These are phyloP conservation scores for Schizaphis graminum DNA, from an alignment of 2,888 invertebrate genomes.

Conservation along the genomic window DNA sequence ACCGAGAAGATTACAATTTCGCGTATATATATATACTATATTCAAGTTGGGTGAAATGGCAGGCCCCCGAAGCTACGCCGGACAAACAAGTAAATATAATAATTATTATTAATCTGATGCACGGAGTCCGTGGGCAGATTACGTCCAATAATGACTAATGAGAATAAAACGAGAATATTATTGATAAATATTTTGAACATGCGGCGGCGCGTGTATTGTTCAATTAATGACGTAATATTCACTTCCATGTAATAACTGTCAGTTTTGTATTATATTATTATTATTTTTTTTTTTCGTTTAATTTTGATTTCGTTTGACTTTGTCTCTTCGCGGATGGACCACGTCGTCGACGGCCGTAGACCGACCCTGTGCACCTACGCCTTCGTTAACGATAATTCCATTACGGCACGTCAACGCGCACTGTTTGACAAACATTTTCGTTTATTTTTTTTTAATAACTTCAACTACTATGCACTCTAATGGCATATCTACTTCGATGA, in stretches of 20 bases:
- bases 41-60: not conserved
- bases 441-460: conserved; percentile 9
- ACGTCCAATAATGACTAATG: not conserved
- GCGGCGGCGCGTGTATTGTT: not conserved
- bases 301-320: not conserved
- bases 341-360: not conserved
- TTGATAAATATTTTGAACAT: not conserved
- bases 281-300: not conserved
- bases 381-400: conserved; percentile 1
- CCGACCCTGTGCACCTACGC: not conserved
- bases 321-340: not conserved
- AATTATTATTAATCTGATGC: conserved; percentile 33
- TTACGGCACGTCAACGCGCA: not conserved
- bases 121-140: conserved; percentile 26
- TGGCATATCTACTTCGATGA: not conserved
- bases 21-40: not conserved
- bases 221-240: not conserved
- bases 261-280: not conserved
- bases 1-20: not conserved
- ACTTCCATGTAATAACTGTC: not conserved
- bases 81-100: not conserved
- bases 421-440: conserved; percentile 6
- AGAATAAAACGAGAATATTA: not conserved
- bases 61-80: not conserved
- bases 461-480: not conserved